Percentiles rank a stretch among this genome's conserved stretches.
These are phyloP conservation scores for Mirounga angustirostris DNA, from an alignment of 2,113 vertebrate species.

Conservation along the genomic window DNA sequence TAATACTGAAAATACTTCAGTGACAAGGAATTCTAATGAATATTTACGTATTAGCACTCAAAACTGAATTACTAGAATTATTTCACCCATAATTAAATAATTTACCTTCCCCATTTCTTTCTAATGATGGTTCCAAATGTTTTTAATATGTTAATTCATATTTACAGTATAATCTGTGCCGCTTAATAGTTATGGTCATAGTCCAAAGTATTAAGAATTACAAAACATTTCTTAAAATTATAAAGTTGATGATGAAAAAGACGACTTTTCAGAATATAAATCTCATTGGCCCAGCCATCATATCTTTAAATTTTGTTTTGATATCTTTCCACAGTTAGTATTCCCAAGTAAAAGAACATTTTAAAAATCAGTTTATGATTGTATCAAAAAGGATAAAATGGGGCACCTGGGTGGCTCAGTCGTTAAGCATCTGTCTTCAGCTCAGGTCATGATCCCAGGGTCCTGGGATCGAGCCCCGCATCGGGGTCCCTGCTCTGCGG, in stretches of 20 bases:
- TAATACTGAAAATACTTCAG: slow-evolving; percentile 23
- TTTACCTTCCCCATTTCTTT: slow-evolving; percentile 25
- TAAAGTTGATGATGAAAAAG: neutral
- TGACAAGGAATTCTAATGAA: neutral
- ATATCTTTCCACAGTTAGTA: slow-evolving; percentile 47
- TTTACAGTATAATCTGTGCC: neutral
- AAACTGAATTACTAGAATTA: slow-evolving; percentile 13
- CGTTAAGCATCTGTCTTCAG: too few relatives aligned
- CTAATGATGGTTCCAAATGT: neutral
- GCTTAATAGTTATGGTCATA: neutral
- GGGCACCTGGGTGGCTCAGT: too few relatives aligned
- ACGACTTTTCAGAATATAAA: neutral
- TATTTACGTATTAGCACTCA: neutral
- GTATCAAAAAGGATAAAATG: neutral
- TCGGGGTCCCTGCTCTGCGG: too few relatives aligned
- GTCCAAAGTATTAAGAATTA: neutral
- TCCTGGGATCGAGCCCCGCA: too few relatives aligned
- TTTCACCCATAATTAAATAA: neutral
- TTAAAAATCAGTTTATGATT: neutral
- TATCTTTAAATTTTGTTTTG: slow-evolving; percentile 42
- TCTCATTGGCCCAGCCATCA: neutral
- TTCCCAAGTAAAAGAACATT: slow-evolving; percentile 14
- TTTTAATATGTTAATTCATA: slow-evolving; percentile 34
- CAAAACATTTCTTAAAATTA: slow-evolving; percentile 17
- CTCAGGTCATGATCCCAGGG: too few relatives aligned